Evolutionary conservation across 2,113 vertebrate species (phyloP), one percentile per base, ranked within the genome.

Genomic region (Plectropomus leopardus): DNA sequence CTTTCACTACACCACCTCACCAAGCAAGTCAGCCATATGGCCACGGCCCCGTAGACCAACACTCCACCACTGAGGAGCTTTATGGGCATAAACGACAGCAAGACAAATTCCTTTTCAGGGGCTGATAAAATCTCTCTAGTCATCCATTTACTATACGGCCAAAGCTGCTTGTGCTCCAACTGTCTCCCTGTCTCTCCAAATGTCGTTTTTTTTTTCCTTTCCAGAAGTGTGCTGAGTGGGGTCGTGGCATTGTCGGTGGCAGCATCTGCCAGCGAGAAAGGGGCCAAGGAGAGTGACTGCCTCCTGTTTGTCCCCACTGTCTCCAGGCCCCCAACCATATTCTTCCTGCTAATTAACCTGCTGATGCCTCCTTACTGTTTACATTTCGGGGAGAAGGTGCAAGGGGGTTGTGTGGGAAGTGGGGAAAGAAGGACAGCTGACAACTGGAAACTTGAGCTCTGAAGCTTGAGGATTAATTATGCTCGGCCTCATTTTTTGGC

Each of bases 261-360:
- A 89, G 84, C 89, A 90, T 90, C 90, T 92, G 92, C 77, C 76
- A 82, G 59, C 3, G 21, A 83, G 71, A 57, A 83, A 51, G 53
- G 61, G 85, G 79, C 91, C 89, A 88, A 82, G 81, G 86, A 88
- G 86, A 92, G 75, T 23, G 83, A 83, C 45, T 26, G 59, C 79
- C 79, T 83, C 82, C 86, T 87, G 84, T 88, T 87, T 87, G 72
- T 86, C 84, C 85, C 70, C 26, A 28, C 65, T 13, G 76, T 89
- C 80, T 84, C 73, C 55, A 78, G 77, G 54, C 64, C 87, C 86
- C 86, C 30, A 17, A 82, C 85, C 91, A 89, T 86, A 89, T 91
- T 92, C 90, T 86, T 90, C 82, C 87, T 92, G 87, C 90, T 92
- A 93, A 95, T 94, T 94, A 94, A 93, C 93, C 93, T 91, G 76